Base-by-base conservation (phyloP, 2,888 invertebrate genomes). In the Noctua comes region DNA sequence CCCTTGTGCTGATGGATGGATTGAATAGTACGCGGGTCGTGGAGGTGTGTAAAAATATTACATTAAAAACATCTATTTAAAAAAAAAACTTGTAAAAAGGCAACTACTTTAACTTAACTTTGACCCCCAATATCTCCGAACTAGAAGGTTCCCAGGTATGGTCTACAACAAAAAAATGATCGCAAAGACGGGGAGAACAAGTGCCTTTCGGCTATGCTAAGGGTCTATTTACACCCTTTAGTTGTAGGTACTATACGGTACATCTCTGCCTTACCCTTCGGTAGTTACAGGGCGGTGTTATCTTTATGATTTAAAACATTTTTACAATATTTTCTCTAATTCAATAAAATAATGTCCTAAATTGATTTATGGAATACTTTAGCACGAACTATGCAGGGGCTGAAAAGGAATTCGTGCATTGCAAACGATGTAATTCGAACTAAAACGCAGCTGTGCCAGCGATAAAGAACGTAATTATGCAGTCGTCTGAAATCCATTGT, bases 401-500 rank as follows among this genome's bases (percentile, higher is more conserved):
- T 64, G 31, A 54, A 82, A 64, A 64, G 62, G 36, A 16, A 13
- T n/a, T 54, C 62, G 59, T 65, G 59, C 66, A 70, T 16, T 68
- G 59, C n/a, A 80, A 76, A 76, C 62, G 66, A 80, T 31, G 62
- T 40, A 73, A 73, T 73, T 87, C 46, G 54, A 76, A 76, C 65
- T 85, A 68, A 86, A 82, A 73, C 73, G 51, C 86, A 87, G 76
- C 83, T 78, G 85, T 57, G 70, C 46, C 51, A 76, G 72, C 68
- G 57, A 69, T 83, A 66, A 78, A 78, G 65, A 76, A 68, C 51
- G 68, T 57, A 80, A 80, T 80, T 74, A 80, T 77, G 68, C 54
- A 69, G 68, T 70, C 69, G 43, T 48, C 40, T 24, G 21, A 73
- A 82, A 78, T 64, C 65, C 75, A 73, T 79, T 82, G 71, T 64